Percentiles rank a stretch among this genome's conserved stretches.
Evolutionary conservation across 2,888 invertebrate genomes (phyloP).

Genomic region (Venustoraphidia nigricollis): DNA sequence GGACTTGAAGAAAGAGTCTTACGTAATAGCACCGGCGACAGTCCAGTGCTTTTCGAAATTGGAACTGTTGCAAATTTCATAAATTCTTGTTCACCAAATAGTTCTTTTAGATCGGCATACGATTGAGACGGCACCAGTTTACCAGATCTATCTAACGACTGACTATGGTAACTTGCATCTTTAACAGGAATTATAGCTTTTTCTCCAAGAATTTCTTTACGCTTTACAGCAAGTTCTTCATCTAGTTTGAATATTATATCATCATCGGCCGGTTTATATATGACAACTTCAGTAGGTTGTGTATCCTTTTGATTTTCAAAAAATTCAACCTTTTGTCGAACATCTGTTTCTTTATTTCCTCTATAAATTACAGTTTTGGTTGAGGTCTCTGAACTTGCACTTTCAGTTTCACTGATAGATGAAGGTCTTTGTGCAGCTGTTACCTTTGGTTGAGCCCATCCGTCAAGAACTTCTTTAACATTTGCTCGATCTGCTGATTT

Average conservation of each 20-base stretch:
- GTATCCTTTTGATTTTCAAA: slow-evolving; percentile 64
- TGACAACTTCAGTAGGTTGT: slow-evolving; percentile 21
- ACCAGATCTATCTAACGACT: slow-evolving; percentile 11
- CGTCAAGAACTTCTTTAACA: slow-evolving; percentile 26
- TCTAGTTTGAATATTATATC: slow-evolving; percentile 22
- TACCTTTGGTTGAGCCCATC: slow-evolving; percentile 29
- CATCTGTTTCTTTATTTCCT: slow-evolving; percentile 39
- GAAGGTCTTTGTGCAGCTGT: slow-evolving; percentile 24
- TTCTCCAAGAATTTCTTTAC: slow-evolving; percentile 11
- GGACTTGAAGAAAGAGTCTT: slow-evolving; percentile 31
- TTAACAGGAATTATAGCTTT: too few species aligned
- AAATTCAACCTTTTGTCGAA: slow-evolving; percentile 61
- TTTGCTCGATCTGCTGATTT: slow-evolving; percentile 18
- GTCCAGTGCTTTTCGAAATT: slow-evolving; percentile 5
- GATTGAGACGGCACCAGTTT: slow-evolving; percentile 45
- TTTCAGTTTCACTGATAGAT: slow-evolving; percentile 52
- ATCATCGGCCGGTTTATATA: slow-evolving; percentile 32
- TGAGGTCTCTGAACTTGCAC: slow-evolving; percentile 56
- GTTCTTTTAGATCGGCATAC: slow-evolving; percentile 59
- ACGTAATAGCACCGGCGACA: slow-evolving; percentile 17
- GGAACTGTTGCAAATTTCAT: slow-evolving; percentile 41
- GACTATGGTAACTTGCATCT: neutral
- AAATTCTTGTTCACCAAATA: slow-evolving; percentile 61
- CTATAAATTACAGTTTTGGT: slow-evolving; percentile 47
- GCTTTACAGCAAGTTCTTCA: neutral